Conservation (phyloP, 1,140 invertebrate species). For the Drosophila lini region DNA sequence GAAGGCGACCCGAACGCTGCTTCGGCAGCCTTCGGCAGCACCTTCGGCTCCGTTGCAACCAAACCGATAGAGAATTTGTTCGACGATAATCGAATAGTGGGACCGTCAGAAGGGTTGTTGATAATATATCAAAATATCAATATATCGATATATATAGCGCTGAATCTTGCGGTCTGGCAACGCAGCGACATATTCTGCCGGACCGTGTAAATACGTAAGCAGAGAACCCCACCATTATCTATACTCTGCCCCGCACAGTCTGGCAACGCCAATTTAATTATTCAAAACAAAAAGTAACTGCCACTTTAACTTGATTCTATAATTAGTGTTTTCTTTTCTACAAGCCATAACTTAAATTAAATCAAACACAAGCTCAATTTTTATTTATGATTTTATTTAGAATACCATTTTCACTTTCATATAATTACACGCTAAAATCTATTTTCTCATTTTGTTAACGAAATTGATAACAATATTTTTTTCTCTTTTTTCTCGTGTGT, state of each 20-base stretch:
- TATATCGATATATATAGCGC: too few species aligned
- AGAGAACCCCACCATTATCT: not conserved
- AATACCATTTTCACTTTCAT: constrained; percentile 76
- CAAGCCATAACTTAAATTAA: not conserved
- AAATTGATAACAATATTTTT: constrained; percentile 76
- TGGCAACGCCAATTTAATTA: not conserved
- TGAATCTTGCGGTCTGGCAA: too few species aligned
- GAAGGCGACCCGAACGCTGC: too few species aligned
- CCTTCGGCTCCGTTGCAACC: too few species aligned
- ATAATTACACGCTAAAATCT: constrained; percentile 73
- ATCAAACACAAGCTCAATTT: constrained; percentile 9
- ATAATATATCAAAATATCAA: too few species aligned
- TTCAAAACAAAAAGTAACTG: not conserved
- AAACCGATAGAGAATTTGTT: too few species aligned
- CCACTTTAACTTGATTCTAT: not conserved
- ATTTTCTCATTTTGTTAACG: constrained; percentile 76
- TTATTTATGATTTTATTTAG: constrained; percentile 78
- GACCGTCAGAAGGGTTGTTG: too few species aligned
- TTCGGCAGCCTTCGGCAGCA: too few species aligned
- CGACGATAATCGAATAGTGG: too few species aligned
- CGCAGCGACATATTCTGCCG: too few species aligned
- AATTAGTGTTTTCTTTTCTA: not conserved
- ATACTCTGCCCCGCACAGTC: not conserved
- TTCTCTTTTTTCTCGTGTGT: constrained; percentile 28
- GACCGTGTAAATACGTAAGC: too few species aligned